Percentiles rank a stretch among this genome's conserved stretches.
Conservation (phyloP, 37 sponge, comb jelly and placozoan species). For the Spongilla lacustris region DNA sequence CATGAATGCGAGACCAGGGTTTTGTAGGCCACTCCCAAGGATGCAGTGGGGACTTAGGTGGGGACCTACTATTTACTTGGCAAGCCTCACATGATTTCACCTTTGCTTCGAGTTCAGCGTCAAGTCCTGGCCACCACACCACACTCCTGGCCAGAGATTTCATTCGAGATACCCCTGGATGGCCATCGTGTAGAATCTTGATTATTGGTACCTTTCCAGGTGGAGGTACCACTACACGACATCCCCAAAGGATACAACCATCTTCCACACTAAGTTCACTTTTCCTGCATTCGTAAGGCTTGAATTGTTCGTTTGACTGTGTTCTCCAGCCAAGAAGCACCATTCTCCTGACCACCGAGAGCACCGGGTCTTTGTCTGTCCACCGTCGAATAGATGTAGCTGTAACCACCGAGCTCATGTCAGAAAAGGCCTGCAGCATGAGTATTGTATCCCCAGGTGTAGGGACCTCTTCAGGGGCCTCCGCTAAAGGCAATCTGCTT, state of each 20-base stretch:
- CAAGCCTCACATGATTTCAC: neutral
- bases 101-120: neutral
- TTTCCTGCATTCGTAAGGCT: neutral
- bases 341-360: neutral
- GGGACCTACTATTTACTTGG: neutral
- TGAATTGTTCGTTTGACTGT: neutral
- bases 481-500: neutral
- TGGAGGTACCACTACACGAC: constrained; percentile 9
- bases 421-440: neutral
- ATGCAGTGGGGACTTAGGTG: constrained; percentile 3
- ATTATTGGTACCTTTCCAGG: neutral
- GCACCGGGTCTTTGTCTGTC: neutral
- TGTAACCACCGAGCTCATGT: neutral
- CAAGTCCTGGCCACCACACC: constrained; percentile 58
- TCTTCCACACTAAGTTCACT: neutral
- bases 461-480: neutral
- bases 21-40: constrained; percentile 34
- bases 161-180: constrained; percentile 13
- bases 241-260: constrained; percentile 33
- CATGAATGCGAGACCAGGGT: constrained; percentile 38
- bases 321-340: neutral
- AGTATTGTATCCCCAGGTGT: neutral
- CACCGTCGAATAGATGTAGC: neutral
- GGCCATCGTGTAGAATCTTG: constrained; percentile 10
- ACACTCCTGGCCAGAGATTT: constrained; percentile 20